Conservation (phyloP, 35 echinoderm and acorn worm species). For the Apostichopus japonicus region DNA sequence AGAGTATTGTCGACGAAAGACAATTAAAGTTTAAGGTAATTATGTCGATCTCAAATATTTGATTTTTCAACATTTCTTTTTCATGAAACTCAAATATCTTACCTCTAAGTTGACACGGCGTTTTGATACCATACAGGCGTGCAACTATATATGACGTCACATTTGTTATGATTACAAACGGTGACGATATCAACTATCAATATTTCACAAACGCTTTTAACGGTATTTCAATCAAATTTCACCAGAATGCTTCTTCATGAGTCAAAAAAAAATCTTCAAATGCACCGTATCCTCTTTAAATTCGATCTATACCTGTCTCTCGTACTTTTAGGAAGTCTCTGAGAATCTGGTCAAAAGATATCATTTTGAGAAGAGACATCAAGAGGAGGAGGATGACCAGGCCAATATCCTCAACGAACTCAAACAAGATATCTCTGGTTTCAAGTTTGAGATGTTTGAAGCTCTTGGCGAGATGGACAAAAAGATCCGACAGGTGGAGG, state of each 20-base stretch:
- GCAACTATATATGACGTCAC: too few species aligned
- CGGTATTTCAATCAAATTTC: too few species aligned
- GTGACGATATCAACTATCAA: too few species aligned
- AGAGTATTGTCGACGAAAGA: slow-evolving; percentile 82
- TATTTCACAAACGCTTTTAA: too few species aligned
- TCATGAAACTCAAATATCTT: too few species aligned
- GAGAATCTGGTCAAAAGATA: slow-evolving; percentile 89
- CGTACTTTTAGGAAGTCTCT: slow-evolving; percentile 71
- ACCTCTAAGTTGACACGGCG: too few species aligned
- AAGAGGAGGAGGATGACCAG: slow-evolving; percentile 90
- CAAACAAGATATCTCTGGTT: slow-evolving; percentile 97
- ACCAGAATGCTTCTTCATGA: too few species aligned
- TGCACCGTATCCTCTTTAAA: too few species aligned
- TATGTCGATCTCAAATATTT: neutral
- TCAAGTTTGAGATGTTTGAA: slow-evolving; percentile 99
- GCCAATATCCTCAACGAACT: slow-evolving; percentile 90
- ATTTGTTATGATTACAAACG: too few species aligned
- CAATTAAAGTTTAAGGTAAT: slow-evolving; percentile 84
- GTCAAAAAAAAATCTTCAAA: too few species aligned
- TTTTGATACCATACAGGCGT: too few species aligned
- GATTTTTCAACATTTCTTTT: too few species aligned
- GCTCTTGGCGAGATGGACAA: slow-evolving; percentile 96
- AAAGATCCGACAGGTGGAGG: slow-evolving; percentile 92
- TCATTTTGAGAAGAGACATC: slow-evolving; percentile 90
- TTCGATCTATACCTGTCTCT: neutral